These are phyloP conservation scores for mouse (Mus musculus) DNA, from an alignment of 2,113 vertebrate species.

Conservation along the genomic window GRCm39 chr12:37194501-37195000, in stretches of 20 bases:
- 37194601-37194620: too few species aligned
- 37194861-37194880: neutral
- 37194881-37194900: neutral
- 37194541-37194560: too few species aligned
- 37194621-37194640: too few species aligned
- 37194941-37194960: neutral
- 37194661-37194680: too few species aligned
- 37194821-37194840: neutral
- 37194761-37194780: neutral
- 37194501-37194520: neutral
- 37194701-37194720: neutral
- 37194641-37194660: too few species aligned
- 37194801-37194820: neutral
- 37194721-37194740: neutral
- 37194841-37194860: slow-evolving; percentile 2
- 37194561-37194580: too few species aligned
- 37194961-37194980: neutral
- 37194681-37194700: too few species aligned
- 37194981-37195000: neutral
- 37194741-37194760: neutral
- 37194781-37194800: neutral
- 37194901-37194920: neutral
- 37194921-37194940: neutral
- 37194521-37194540: neutral
- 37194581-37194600: too few species aligned